Evolutionary conservation across 2,797 vertebrate genomes (phyloP).

Genomic region (Acipenser oxyrinchus): DNA sequence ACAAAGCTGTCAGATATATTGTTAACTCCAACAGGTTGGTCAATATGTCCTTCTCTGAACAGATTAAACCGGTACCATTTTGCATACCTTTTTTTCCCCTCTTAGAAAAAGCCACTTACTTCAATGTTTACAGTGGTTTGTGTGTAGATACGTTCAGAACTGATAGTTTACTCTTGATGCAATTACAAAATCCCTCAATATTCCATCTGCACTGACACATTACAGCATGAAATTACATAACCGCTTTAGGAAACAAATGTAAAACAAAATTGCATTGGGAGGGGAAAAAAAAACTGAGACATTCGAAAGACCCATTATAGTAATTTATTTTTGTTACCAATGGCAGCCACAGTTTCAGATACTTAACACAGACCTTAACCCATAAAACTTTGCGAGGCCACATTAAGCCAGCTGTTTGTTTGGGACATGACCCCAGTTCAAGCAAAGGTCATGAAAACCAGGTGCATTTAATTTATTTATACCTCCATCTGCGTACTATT

Average conservation of each 20-base stretch:
- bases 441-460: constrained; percentile 47
- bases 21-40: too few species aligned
- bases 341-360: constrained; percentile 41
- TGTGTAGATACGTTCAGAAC: too few species aligned
- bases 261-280: not conserved
- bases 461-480: constrained; percentile 51
- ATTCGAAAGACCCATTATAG: constrained; percentile 10
- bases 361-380: constrained; percentile 50
- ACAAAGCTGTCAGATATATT: too few species aligned
- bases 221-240: too few species aligned
- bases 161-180: too few species aligned
- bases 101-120: too few species aligned
- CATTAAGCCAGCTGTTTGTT: constrained; percentile 55
- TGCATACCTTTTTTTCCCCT: too few species aligned
- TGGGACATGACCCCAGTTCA: constrained; percentile 52
- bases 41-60: too few species aligned
- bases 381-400: constrained; percentile 51
- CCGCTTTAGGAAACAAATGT: too few species aligned
- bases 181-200: not conserved
- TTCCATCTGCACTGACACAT: too few species aligned
- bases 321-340: constrained; percentile 41
- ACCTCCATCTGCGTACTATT: constrained; percentile 26
- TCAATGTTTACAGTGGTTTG: too few species aligned
- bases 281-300: not conserved
- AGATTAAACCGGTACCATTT: too few species aligned